These are phyloP conservation scores for chimpanzee (Pan troglodytes) DNA, from an alignment of 2,113 vertebrate species.

Conservation along the genomic window DNA sequence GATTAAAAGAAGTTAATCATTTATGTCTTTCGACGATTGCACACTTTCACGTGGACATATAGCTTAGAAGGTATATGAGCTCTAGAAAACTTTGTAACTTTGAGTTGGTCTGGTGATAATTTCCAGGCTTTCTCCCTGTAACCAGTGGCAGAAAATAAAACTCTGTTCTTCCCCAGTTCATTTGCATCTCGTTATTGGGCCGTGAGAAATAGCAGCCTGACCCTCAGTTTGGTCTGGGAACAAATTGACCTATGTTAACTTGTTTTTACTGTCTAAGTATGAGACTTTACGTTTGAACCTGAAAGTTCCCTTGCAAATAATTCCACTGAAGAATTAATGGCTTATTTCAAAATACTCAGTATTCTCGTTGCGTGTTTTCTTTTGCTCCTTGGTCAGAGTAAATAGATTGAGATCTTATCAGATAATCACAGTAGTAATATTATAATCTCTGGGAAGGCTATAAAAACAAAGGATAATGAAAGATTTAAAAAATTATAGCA, in stretches of 20 bases:
- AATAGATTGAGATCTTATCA: slow-evolving; percentile 51
- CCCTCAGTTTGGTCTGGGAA: too few relatives aligned
- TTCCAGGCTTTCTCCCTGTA: background rate
- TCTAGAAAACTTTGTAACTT: too few relatives aligned
- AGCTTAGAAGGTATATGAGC: too few relatives aligned
- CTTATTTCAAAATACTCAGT: slow-evolving; percentile 48
- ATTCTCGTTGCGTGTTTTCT: slow-evolving; percentile 45
- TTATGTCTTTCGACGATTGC: too few relatives aligned
- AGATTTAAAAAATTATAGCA: background rate
- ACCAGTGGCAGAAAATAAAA: background rate
- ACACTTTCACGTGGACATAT: too few relatives aligned
- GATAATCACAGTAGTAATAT: slow-evolving; percentile 34
- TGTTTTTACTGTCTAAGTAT: slow-evolving; percentile 10
- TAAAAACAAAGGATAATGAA: slow-evolving; percentile 5
- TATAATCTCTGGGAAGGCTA: slow-evolving; percentile 15
- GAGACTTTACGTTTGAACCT: slow-evolving; percentile 52
- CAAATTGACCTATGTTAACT: background rate
- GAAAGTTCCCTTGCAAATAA: slow-evolving; percentile 33
- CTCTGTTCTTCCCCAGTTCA: background rate
- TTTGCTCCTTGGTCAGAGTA: slow-evolving; percentile 52
- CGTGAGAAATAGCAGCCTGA: background rate
- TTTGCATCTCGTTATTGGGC: background rate
- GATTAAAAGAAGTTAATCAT: too few relatives aligned
- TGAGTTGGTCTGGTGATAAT: too few relatives aligned
- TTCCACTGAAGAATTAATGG: slow-evolving; percentile 17